Conservation (phyloP, 2,113 vertebrate genomes). For the Lampris incognitus region DNA sequence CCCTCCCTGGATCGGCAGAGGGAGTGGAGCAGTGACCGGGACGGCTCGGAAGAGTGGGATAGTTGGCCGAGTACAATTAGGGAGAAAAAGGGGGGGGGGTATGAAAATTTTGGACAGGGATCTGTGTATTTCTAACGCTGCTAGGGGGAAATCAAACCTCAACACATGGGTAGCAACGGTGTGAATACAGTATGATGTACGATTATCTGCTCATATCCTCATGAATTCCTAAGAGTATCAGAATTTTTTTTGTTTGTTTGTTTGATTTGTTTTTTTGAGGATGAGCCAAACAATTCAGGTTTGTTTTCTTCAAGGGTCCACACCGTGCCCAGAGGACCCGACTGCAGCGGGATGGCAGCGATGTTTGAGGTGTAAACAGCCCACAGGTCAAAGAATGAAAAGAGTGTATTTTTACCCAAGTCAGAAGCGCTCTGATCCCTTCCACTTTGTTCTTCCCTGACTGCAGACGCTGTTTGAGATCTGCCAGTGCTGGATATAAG, state of each 20-base stretch:
- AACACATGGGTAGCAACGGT: no score
- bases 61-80: no score
- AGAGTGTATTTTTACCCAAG: constrained; percentile 47
- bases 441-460: constrained; percentile 50
- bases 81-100: no score
- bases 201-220: background rate
- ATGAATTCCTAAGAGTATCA: background rate
- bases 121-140: no score
- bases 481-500: constrained; percentile 28
- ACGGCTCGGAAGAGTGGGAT: no score
- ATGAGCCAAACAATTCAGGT: constrained; percentile 40
- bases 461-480: constrained; percentile 44
- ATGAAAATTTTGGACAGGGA: no score
- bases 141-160: no score
- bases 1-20: no score
- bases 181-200: no score
- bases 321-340: constrained; percentile 21
- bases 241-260: background rate
- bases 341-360: constrained; percentile 35
- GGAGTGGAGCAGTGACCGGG: no score
- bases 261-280: constrained; percentile 6
- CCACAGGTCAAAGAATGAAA: constrained; percentile 61
- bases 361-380: constrained; percentile 73
- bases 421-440: constrained; percentile 55
- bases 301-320: constrained; percentile 47